phyloP scores from a whole-genome alignment of 1,140 invertebrate genomes.

The Thalassaphorura encarpata region DNA sequence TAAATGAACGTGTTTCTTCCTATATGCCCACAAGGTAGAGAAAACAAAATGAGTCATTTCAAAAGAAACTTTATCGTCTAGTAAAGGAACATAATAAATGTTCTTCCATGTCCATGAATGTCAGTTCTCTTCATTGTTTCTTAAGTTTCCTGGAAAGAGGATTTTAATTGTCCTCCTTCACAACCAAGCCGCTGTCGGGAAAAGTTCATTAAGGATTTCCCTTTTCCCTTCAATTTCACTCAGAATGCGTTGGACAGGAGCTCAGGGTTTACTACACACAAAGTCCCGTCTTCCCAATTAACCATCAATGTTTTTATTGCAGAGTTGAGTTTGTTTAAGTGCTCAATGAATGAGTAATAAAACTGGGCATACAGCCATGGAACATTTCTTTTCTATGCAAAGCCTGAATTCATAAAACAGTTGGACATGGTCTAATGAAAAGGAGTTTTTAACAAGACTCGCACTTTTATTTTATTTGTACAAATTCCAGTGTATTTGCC shows the following conservation, averaged over 20 bases:
- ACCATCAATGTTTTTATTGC: no score
- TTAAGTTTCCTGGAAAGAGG: neutral
- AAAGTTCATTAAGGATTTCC: neutral
- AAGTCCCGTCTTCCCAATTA: no score
- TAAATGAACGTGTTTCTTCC: neutral
- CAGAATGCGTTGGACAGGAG: neutral
- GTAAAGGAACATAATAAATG: neutral
- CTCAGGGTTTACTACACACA: no score
- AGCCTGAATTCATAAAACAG: neutral
- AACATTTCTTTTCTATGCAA: neutral
- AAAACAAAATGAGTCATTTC: neutral
- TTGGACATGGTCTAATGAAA: neutral
- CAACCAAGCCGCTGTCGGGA: neutral
- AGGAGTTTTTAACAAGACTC: neutral
- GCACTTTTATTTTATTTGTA: neutral
- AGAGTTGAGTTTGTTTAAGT: neutral
- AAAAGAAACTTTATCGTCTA: neutral
- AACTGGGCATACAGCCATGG: neutral
- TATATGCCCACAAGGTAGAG: neutral
- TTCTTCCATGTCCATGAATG: neutral
- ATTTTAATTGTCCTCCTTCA: neutral
- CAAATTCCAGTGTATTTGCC: slow-evolving; percentile 20
- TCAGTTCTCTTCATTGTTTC: neutral
- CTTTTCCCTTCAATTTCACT: neutral
- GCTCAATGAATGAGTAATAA: neutral